Percentiles rank a stretch among this genome's conserved stretches.
These are phyloP conservation scores for Malachius bipustulatus DNA, from an alignment of 2,888 invertebrate species.

Conservation along the genomic window DNA sequence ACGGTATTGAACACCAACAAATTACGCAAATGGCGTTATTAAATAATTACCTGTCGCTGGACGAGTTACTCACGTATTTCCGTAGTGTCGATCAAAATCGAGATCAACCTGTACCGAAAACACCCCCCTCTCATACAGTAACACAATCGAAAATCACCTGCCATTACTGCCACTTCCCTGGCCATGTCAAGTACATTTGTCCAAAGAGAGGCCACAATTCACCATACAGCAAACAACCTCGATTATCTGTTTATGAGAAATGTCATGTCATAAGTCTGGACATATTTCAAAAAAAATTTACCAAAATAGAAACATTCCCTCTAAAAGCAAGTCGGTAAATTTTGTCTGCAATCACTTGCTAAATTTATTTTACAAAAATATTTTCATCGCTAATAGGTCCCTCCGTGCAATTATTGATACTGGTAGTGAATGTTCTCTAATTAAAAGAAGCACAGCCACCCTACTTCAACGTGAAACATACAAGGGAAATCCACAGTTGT, in stretches of 20 bases:
- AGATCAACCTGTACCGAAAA: not conserved
- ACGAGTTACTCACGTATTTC: too few relatives aligned
- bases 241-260: too few relatives aligned
- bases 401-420: not conserved
- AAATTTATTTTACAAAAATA: conserved; percentile 1
- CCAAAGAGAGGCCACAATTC: not conserved
- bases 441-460: not conserved
- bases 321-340: not conserved
- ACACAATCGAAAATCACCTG: not conserved
- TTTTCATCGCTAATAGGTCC: not conserved
- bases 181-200: not conserved
- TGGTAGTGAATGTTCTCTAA: conserved; percentile 2
- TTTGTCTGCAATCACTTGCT: not conserved
- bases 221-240: too few relatives aligned
- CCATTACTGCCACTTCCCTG: not conserved
- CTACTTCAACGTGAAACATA: not conserved
- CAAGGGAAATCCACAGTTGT: not conserved
- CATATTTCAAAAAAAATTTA: too few relatives aligned
- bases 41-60: too few relatives aligned
- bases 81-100: too few relatives aligned
- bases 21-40: too few relatives aligned
- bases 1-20: too few relatives aligned
- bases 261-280: too few relatives aligned
- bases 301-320: too few relatives aligned
- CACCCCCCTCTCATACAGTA: not conserved